Percentiles rank a stretch among this genome's conserved stretches.
Evolutionary conservation across 2,797 vertebrate species (phyloP).

Genomic region (Alca torda): DNA sequence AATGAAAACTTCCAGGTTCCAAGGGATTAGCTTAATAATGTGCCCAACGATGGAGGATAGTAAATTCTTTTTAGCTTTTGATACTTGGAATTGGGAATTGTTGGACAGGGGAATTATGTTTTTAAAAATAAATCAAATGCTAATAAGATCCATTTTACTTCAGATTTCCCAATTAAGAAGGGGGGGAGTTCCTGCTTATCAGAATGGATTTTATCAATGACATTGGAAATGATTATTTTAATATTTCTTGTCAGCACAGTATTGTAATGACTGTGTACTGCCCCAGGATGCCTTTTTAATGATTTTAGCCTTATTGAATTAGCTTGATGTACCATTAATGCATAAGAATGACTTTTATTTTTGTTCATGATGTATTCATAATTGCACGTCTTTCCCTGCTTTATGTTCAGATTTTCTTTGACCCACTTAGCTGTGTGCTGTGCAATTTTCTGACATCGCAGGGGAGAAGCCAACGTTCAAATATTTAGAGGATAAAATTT

Average conservation of each 20-base stretch:
- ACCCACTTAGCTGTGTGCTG: constrained; percentile 45
- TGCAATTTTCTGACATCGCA: not conserved
- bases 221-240: constrained; percentile 77
- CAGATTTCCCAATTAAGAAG: not conserved
- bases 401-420: constrained; percentile 38
- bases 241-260: constrained; percentile 52
- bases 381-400: constrained; percentile 61
- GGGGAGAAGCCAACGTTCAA: not conserved
- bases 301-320: constrained; percentile 75
- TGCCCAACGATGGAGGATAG: accelerated
- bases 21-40: not conserved
- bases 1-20: not conserved
- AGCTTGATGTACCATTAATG: constrained; percentile 76
- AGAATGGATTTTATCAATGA: constrained; percentile 73
- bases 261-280: constrained; percentile 60
- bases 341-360: constrained; percentile 78
- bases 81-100: not conserved
- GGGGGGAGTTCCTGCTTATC: constrained; percentile 48
- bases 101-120: not conserved
- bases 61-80: not conserved
- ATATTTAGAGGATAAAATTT: not conserved
- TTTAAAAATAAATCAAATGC: not conserved
- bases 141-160: not conserved
- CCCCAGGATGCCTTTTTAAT: constrained; percentile 77
- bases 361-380: constrained; percentile 69